These are phyloP conservation scores for Pyrrhia umbra DNA, from an alignment of 2,888 invertebrate genomes.

Conservation along the genomic window DNA sequence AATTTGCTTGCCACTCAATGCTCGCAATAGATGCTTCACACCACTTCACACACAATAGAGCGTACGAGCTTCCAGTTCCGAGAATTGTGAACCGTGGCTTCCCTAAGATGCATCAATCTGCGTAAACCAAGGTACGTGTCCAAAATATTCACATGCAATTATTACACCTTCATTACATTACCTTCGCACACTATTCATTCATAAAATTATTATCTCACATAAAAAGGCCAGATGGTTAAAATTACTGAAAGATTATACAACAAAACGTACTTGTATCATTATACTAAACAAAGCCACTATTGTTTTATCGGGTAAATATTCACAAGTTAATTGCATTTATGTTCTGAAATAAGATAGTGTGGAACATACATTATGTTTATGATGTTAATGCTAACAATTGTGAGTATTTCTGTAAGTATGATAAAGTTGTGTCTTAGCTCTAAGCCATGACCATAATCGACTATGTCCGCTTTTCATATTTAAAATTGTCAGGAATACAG, in stretches of 20 bases:
- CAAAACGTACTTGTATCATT: conserved; percentile 48
- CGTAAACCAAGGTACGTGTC: too few relatives aligned
- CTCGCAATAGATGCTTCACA: background rate
- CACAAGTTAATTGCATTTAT: conserved; percentile 36
- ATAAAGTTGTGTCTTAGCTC: background rate
- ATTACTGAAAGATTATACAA: conserved; percentile 54
- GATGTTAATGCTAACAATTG: conserved; percentile 50
- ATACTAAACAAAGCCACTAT: conserved; percentile 56
- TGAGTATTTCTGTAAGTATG: conserved; percentile 34
- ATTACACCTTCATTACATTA: conserved; percentile 42
- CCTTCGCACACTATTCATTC: conserved; percentile 60
- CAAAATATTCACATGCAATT: conserved; percentile 31
- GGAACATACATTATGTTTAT: conserved; percentile 4
- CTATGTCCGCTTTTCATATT: background rate
- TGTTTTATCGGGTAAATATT: conserved; percentile 41
- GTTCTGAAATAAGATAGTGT: conserved; percentile 21
- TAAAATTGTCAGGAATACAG: too few relatives aligned
- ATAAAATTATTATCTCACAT: conserved; percentile 55
- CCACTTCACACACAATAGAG: background rate
- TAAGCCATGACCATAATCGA: background rate
- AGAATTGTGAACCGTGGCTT: background rate
- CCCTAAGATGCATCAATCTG: background rate
- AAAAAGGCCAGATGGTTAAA: conserved; percentile 50
- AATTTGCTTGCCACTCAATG: background rate
- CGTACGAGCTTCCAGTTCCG: background rate